Base-by-base conservation (phyloP, 2,888 invertebrate species). In the Helleia helle region DNA sequence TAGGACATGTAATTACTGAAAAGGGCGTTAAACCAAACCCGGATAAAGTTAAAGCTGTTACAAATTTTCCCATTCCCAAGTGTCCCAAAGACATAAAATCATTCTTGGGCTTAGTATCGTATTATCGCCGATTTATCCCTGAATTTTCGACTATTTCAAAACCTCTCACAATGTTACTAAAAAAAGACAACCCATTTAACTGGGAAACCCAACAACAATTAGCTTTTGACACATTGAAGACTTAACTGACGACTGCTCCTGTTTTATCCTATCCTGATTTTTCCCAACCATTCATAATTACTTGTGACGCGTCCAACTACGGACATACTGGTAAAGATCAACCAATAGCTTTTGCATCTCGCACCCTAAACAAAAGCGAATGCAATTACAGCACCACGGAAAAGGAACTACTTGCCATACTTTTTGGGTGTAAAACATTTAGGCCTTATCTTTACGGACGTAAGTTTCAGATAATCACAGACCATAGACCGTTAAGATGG, bases 401-500 rank as follows among this genome's bases (percentile, higher is more conserved):
- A 36, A 49, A 47, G 26, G 49, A 49, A 24, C 12, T 37, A 1
- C 15, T 47, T 4, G 46, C 49, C 7, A 39, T 49, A 4, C 3
- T 45, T 5, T 47, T 24, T 18, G 46, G 46, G 2, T 34, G 36
- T 22, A 46, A 49, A 43, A 40, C 39, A 1, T 63, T 31, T 29
- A 37, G 58, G 28, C 57, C 57, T n/a, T 65, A 64, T 39, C 27
- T 65, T 2, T 61, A 54, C 34, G 64, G 50, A 0, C 24, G 30
- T 3, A 42, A 44, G 26, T 50, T 53, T 26, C 4, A 22, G 7
- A 49, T 50, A 2, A 6, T 50, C 1, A 51, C 54, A 0, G 51
- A 54, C 34, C 51, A 54, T n/a, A 14, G 38, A 6, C 54, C 51
- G 2, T 11, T 51, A 1, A 42, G 40, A 27, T 54, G 50, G 50